Percentiles rank a stretch among this genome's conserved stretches.
Evolutionary conservation across 2,888 invertebrate species (phyloP).

Genomic region (Cactoblastis cactorum): DNA sequence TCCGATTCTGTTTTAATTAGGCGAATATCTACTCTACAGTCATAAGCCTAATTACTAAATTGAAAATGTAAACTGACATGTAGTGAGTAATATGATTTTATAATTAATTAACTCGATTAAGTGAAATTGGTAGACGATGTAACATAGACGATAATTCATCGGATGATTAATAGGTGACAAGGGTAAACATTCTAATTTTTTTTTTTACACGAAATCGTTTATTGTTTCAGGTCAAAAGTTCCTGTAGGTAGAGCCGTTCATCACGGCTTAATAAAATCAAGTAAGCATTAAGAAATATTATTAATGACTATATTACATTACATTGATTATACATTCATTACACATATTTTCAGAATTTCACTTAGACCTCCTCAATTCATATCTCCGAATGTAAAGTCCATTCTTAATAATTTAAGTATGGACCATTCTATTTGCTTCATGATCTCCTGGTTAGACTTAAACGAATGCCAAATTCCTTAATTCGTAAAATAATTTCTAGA

Average conservation of each 20-base stretch:
- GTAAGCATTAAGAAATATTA: slow-evolving; percentile 29
- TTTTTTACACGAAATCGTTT: slow-evolving; percentile 17
- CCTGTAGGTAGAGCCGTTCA: slow-evolving; percentile 64
- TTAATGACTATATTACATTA: no score
- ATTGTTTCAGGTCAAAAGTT: slow-evolving; percentile 67
- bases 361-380: no score
- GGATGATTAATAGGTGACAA: not conserved
- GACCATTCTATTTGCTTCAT: no score
- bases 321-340: not conserved
- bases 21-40: not conserved
- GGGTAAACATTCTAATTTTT: not conserved
- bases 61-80: not conserved
- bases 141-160: not conserved
- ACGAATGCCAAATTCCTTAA: no score
- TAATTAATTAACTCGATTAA: not conserved
- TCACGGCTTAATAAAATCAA: slow-evolving; percentile 58
- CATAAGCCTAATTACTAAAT: not conserved
- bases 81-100: slow-evolving; percentile 3
- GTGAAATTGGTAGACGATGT: slow-evolving; percentile 4
- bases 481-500: no score
- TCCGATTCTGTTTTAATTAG: not conserved
- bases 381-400: no score
- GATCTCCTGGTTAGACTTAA: no score
- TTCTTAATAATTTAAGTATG: no score
- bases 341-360: no score